A percentile compares a stretch with the other conserved stretches of the same genome.
Evolutionary conservation across 2,888 invertebrate genomes (phyloP).

Genomic region (Cataglyphis rosenhaueri): DNA sequence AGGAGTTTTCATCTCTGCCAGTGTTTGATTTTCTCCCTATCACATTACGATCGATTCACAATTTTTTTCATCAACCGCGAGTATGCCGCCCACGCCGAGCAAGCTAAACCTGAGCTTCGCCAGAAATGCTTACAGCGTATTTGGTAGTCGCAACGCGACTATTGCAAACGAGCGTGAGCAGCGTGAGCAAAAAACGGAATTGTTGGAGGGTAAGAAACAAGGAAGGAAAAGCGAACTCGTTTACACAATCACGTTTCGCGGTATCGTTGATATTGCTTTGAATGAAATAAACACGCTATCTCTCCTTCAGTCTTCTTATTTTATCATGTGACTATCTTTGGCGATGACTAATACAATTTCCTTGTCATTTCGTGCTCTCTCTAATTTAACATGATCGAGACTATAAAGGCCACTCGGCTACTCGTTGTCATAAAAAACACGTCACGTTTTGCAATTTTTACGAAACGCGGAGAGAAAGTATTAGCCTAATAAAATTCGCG

Average conservation of each 20-base stretch:
- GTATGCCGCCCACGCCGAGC: slow-evolving; percentile 85
- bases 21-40: background rate
- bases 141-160: slow-evolving; percentile 79
- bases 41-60: background rate
- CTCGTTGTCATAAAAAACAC: background rate
- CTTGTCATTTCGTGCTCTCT: slow-evolving; percentile 1
- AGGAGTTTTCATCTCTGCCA: background rate
- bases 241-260: background rate
- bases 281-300: background rate
- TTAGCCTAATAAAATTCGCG: background rate
- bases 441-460: background rate
- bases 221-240: background rate
- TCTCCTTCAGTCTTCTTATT: background rate
- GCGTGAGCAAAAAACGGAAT: slow-evolving; percentile 84
- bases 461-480: slow-evolving; percentile 35
- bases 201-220: slow-evolving; percentile 84
- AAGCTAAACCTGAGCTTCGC: slow-evolving; percentile 85
- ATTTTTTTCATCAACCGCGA: slow-evolving; percentile 31
- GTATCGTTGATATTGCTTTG: background rate
- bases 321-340: slow-evolving; percentile 14
- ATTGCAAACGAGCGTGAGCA: slow-evolving; percentile 79
- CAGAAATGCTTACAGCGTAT: slow-evolving; percentile 84
- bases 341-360: slow-evolving; percentile 26
- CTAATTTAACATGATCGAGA: slow-evolving; percentile 21
- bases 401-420: background rate